Conservation (phyloP, 2,113 vertebrate genomes). For the Caranx melampygus region DNA sequence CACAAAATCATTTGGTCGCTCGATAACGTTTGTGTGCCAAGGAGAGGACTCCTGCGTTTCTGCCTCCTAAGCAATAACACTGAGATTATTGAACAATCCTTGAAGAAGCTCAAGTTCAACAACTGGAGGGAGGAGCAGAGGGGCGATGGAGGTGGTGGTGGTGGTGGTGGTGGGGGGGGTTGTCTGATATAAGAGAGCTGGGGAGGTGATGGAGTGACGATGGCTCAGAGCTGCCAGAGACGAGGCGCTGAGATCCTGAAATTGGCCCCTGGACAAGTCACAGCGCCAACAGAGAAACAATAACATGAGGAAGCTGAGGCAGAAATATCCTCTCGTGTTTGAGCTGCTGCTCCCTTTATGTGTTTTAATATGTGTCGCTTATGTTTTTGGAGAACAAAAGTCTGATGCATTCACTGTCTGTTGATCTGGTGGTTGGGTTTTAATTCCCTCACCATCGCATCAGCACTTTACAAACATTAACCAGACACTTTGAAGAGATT, state of each 20-base stretch:
- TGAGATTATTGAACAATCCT: conserved; percentile 74
- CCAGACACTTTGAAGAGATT: not conserved
- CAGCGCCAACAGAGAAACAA: conserved; percentile 16
- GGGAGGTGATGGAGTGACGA: conserved; percentile 37
- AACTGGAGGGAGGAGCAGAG: not conserved
- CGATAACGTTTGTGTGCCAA: conserved; percentile 67
- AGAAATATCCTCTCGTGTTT: conserved; percentile 4
- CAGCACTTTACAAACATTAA: not conserved
- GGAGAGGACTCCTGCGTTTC: conserved; percentile 59
- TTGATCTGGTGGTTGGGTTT: not conserved
- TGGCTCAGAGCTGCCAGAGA: not conserved
- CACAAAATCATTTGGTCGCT: conserved; percentile 63
- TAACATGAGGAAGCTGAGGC: conserved; percentile 1
- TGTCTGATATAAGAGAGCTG: conserved; percentile 18
- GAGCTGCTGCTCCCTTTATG: not conserved
- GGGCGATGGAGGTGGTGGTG: not conserved
- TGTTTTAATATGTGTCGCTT: not conserved
- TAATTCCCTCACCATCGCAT: not conserved
- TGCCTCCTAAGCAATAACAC: conserved; percentile 80
- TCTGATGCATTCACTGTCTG: not conserved
- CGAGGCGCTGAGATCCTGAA: conserved; percentile 27
- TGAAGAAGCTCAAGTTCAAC: conserved; percentile 54
- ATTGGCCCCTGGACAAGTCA: conserved; percentile 23
- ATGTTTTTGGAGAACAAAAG: not conserved
- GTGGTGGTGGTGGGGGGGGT: not conserved